phyloP scores from a whole-genome alignment of 35 echinoderm and acorn worm genomes.

The Eucidaris tribuloides region DNA sequence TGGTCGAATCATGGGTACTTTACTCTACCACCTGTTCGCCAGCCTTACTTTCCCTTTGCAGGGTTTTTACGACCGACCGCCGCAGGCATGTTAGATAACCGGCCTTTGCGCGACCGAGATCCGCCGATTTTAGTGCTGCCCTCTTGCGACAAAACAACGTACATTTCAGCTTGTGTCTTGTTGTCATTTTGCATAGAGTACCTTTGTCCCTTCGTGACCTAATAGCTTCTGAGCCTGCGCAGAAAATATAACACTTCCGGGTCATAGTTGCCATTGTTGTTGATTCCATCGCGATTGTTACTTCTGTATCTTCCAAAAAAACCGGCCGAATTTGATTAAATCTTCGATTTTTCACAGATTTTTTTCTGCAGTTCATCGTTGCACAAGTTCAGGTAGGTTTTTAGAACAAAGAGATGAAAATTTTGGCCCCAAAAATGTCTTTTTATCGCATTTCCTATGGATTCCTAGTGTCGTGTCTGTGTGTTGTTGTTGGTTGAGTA shows the following conservation, averaged over 20 bases:
- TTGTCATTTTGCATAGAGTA: background rate
- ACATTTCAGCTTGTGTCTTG: background rate
- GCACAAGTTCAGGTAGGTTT: background rate
- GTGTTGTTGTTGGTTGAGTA: background rate
- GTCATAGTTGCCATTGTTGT: background rate
- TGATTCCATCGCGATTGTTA: background rate
- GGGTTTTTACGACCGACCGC: background rate
- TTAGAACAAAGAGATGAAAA: background rate
- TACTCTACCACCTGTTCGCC: background rate
- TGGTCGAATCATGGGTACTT: too few species aligned
- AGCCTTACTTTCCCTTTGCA: background rate
- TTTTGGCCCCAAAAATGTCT: background rate
- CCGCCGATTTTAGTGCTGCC: background rate
- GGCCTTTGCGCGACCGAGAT: background rate
- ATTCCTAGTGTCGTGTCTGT: background rate
- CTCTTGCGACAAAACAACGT: background rate
- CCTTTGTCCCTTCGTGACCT: background rate
- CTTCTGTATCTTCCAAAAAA: background rate
- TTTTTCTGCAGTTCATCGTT: background rate
- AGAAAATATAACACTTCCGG: background rate
- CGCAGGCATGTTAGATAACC: background rate
- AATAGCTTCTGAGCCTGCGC: background rate
- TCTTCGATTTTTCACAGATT: background rate
- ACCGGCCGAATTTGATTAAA: background rate
- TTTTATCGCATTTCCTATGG: background rate